Percentiles rank a stretch among this genome's conserved stretches.
Conservation (phyloP, 1,140 invertebrate genomes). For the Drosophila kepulauana region DNA sequence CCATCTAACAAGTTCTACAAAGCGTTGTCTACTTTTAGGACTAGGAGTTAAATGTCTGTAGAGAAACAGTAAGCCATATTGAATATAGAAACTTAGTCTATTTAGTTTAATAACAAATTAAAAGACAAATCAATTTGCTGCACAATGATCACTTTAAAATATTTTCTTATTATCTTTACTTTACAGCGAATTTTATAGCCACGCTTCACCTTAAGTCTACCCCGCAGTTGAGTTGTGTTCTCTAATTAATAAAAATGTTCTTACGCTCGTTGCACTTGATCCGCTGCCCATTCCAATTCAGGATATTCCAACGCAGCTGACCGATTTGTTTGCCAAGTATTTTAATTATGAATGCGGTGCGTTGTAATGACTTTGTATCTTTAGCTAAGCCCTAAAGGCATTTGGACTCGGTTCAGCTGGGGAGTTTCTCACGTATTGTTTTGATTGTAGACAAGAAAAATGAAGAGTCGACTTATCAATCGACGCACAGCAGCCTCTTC, state of each 20-base stretch:
- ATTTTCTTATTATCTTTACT: too few relatives aligned
- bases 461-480: slow-evolving; percentile 54
- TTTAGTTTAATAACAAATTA: too few relatives aligned
- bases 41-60: too few relatives aligned
- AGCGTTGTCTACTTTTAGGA: too few relatives aligned
- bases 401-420: slow-evolving; percentile 52
- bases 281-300: neutral
- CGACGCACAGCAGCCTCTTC: slow-evolving; percentile 12
- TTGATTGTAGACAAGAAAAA: neutral
- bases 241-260: slow-evolving; percentile 59
- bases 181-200: too few relatives aligned
- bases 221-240: neutral
- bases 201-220: neutral
- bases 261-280: slow-evolving; percentile 55
- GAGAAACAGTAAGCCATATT: too few relatives aligned
- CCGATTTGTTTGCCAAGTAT: slow-evolving; percentile 65
- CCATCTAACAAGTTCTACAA: too few relatives aligned
- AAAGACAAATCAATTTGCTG: too few relatives aligned
- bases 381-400: slow-evolving; percentile 23
- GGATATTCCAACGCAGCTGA: slow-evolving; percentile 2
- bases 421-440: slow-evolving; percentile 58
- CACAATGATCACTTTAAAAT: too few relatives aligned
- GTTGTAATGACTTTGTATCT: slow-evolving; percentile 78
- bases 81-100: too few relatives aligned
- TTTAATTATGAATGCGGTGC: slow-evolving; percentile 73